Conservation (phyloP, 2,888 invertebrate genomes). For the Rhagophthalmus giganteus region DNA sequence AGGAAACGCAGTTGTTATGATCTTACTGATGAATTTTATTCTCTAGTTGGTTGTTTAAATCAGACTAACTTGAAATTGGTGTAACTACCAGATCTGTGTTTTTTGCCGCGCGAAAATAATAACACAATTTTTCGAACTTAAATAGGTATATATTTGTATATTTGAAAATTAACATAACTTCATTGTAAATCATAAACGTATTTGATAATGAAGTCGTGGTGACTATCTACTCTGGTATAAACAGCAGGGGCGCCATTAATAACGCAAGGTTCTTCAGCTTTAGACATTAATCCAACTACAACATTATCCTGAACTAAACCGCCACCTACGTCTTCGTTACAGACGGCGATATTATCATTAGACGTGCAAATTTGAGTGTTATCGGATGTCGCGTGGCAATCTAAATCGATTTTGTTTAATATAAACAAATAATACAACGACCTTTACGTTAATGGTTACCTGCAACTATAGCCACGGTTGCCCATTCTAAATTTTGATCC, state of each 20-base stretch:
- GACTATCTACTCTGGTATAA: constrained; percentile 57
- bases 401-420: too few species aligned
- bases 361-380: constrained; percentile 58
- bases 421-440: background rate
- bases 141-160: background rate
- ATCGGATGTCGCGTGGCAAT: constrained; percentile 39
- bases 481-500: background rate
- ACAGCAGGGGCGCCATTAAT: constrained; percentile 58
- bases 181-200: constrained; percentile 5
- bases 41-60: too few species aligned
- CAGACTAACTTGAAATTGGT: too few species aligned
- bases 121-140: too few species aligned
- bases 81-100: too few species aligned
- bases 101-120: too few species aligned
- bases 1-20: too few species aligned
- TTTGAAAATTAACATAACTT: background rate
- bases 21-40: too few species aligned
- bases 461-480: background rate
- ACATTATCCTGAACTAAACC: constrained; percentile 52
- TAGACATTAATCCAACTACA: constrained; percentile 59
- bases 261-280: constrained; percentile 60
- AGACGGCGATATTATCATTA: constrained; percentile 52
- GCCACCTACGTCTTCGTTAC: constrained; percentile 61
- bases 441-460: background rate
- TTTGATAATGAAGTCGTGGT: constrained; percentile 55